These are phyloP conservation scores for Choristoneura fumiferana DNA, from an alignment of 1,140 invertebrate genomes.

Conservation along the genomic window DNA sequence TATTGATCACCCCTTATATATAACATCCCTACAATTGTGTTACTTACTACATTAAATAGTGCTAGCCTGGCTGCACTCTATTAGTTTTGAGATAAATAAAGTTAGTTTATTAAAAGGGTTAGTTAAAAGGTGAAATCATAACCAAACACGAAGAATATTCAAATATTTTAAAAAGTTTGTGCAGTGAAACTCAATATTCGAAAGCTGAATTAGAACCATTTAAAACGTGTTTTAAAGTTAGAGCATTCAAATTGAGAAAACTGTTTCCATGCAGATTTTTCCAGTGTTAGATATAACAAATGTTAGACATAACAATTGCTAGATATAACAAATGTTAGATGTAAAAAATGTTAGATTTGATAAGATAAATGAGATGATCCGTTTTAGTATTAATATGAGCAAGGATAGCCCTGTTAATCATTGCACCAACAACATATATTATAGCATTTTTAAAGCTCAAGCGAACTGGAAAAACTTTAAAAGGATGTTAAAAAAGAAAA, in stretches of 20 bases:
- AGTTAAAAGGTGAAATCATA: conserved; percentile 15
- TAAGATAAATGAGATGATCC: not conserved
- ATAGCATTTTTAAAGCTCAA: conserved; percentile 50
- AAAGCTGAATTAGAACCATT: no score
- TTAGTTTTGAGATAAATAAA: no score
- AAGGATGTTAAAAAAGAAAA: conserved; percentile 70
- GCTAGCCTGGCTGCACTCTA: no score
- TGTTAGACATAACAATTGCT: not conserved
- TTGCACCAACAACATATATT: conserved; percentile 24
- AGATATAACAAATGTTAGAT: not conserved
- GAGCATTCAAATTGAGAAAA: conserved; percentile 12
- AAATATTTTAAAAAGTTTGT: not conserved
- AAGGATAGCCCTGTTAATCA: not conserved
- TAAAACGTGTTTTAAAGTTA: conserved; percentile 2
- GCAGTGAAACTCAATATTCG: no score
- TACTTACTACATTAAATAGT: no score
- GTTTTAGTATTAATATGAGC: conserved; percentile 5
- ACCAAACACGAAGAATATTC: conserved; percentile 10
- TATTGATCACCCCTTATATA: no score
- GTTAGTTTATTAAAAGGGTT: no score
- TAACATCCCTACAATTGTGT: no score
- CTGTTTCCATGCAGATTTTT: not conserved
- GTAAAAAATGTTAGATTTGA: not conserved
- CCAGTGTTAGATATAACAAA: not conserved
- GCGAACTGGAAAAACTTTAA: conserved; percentile 53